phyloP scores from a whole-genome alignment of 1,140 invertebrate species.

The Nephila pilipes region DNA sequence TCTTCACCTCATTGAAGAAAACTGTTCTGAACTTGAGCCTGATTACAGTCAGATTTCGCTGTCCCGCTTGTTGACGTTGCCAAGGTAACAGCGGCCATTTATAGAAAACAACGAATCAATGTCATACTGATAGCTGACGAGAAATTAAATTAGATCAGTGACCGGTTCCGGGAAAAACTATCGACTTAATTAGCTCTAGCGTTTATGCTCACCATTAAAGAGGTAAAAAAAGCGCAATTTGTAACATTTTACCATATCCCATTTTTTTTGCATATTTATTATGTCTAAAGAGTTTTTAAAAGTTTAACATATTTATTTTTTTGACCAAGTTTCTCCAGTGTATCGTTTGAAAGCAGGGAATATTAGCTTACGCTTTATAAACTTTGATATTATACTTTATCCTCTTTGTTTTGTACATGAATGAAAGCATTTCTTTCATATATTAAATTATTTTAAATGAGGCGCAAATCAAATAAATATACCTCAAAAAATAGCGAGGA shows the following conservation, averaged over 20 bases:
- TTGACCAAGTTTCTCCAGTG: no score
- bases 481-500: no score
- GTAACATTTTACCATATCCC: no score
- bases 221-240: not conserved
- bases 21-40: slow-evolving; percentile 14
- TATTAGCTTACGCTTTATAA: no score
- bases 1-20: not conserved
- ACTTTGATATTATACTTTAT: no score
- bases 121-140: slow-evolving; percentile 44
- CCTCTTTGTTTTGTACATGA: no score
- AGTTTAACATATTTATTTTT: no score
- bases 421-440: no score
- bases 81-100: slow-evolving; percentile 41
- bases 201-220: not conserved
- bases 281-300: no score
- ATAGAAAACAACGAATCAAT: slow-evolving; percentile 62
- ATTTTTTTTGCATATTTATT: not conserved
- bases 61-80: slow-evolving; percentile 63
- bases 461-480: no score
- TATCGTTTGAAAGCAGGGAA: no score
- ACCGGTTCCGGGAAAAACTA: slow-evolving; percentile 16
- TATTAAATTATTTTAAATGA: no score
- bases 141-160: slow-evolving; percentile 63
- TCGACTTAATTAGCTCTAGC: slow-evolving; percentile 16
- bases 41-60: slow-evolving; percentile 33